These are phyloP conservation scores for Meiosimyza platycephala DNA, from an alignment of 2,888 invertebrate species.

Conservation along the genomic window DNA sequence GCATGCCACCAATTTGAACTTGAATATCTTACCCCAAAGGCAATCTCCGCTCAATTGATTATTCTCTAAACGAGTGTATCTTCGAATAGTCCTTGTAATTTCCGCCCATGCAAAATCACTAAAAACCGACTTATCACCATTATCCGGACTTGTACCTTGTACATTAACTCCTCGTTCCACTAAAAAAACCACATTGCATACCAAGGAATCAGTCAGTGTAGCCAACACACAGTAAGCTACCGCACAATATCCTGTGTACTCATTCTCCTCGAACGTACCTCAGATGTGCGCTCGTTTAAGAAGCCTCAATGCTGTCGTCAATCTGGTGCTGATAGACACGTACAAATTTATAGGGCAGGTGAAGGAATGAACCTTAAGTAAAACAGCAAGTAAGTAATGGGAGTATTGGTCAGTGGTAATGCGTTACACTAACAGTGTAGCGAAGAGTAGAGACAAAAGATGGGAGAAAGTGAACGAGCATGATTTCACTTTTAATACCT, in stretches of 20 bases:
- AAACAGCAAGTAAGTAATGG: background rate
- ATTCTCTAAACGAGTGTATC: conserved; percentile 1
- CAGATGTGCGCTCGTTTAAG: conserved; percentile 19
- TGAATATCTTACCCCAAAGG: no score
- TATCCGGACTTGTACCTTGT: background rate
- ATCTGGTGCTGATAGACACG: conserved; percentile 19
- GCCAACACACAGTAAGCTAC: no score
- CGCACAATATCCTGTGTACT: no score
- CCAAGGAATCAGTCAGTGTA: no score
- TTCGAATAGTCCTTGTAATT: conserved; percentile 17
- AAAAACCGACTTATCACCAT: conserved; percentile 2
- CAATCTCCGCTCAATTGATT: conserved; percentile 7
- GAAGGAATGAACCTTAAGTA: background rate
- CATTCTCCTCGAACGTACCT: conserved; percentile 2
- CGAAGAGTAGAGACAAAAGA: background rate
- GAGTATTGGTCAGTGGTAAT: background rate
- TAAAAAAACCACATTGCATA: no score
- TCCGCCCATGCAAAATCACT: conserved; percentile 7
- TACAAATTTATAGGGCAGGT: conserved; percentile 1
- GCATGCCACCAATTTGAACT: no score
- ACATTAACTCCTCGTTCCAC: no score
- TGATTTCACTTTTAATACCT: conserved; percentile 34
- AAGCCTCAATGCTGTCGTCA: conserved; percentile 8
- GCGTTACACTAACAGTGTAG: background rate
- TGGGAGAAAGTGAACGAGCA: conserved; percentile 14